These are phyloP conservation scores for Sebastes vulpes DNA, from an alignment of 2,797 vertebrate species.

Conservation along the genomic window DNA sequence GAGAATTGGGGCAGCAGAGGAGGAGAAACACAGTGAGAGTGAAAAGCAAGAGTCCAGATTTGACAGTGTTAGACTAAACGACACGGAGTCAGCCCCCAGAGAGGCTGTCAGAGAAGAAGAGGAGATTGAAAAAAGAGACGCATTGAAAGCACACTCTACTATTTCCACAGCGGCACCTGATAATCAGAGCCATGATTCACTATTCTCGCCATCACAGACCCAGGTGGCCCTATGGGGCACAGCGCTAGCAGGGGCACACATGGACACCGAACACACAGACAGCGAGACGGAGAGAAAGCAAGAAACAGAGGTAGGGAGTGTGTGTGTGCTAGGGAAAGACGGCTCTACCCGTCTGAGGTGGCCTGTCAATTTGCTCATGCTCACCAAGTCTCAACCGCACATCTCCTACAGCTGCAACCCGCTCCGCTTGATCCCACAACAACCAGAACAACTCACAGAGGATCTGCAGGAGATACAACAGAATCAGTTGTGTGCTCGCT, in stretches of 20 bases:
- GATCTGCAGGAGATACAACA: constrained; percentile 54
- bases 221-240: constrained; percentile 37
- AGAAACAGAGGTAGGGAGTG: constrained; percentile 4
- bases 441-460: constrained; percentile 63
- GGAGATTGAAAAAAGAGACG: constrained; percentile 52
- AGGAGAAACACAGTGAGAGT: constrained; percentile 44
- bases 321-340: constrained; percentile 91
- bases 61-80: constrained; percentile 45
- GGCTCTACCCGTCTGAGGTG: constrained; percentile 89
- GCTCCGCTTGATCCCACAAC: constrained; percentile 86
- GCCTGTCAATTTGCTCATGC: constrained; percentile 91
- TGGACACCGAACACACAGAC: constrained; percentile 38
- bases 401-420: constrained; percentile 96
- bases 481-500: constrained; percentile 22
- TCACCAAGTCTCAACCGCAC: constrained; percentile 92
- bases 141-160: constrained; percentile 31
- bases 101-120: constrained; percentile 37
- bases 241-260: constrained; percentile 8
- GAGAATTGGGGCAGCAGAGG: constrained; percentile 73
- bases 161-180: constrained; percentile 56
- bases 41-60: constrained; percentile 42
- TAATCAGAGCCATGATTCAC: constrained; percentile 47
- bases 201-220: constrained; percentile 23
- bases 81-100: constrained; percentile 33
- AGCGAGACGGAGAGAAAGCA: constrained; percentile 57